These are phyloP conservation scores for Bos indicus DNA, from an alignment of 2,113 vertebrate genomes.

Conservation along the genomic window DNA sequence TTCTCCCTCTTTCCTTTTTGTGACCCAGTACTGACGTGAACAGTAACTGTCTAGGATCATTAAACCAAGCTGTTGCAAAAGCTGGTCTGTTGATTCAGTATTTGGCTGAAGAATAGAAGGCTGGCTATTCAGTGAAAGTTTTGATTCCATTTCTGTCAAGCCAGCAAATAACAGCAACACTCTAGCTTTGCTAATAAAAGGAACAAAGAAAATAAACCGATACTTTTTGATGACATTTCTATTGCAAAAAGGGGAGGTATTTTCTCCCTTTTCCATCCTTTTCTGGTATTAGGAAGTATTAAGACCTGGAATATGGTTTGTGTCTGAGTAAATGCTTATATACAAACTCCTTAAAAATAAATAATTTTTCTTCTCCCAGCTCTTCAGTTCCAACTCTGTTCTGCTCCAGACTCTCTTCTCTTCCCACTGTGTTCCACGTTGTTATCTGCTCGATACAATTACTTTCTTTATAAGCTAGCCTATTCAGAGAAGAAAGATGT, in stretches of 20 bases:
- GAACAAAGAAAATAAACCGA: slow-evolving; percentile 57
- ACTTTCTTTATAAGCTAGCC: neutral
- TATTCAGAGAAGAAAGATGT: neutral
- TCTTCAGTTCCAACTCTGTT: neutral
- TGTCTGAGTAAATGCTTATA: neutral
- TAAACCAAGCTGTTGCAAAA: slow-evolving; percentile 47
- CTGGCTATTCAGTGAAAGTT: slow-evolving; percentile 33
- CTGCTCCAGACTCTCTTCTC: neutral
- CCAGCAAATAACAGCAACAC: slow-evolving; percentile 44
- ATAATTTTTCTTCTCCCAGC: neutral
- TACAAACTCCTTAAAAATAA: neutral
- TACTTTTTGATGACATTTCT: slow-evolving; percentile 51
- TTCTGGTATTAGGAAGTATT: neutral
- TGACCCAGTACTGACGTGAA: neutral
- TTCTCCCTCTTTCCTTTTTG: neutral
- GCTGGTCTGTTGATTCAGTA: slow-evolving; percentile 49
- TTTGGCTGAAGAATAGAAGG: slow-evolving; percentile 50
- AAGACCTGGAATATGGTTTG: neutral
- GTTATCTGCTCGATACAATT: neutral
- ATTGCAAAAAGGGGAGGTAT: neutral
- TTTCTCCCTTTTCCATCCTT: neutral
- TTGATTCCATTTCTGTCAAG: slow-evolving; percentile 59
- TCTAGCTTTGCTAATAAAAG: slow-evolving; percentile 62
- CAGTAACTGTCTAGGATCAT: slow-evolving; percentile 42
- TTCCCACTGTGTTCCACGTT: neutral